Percentiles rank a stretch among this genome's conserved stretches.
phyloP scores from a whole-genome alignment of 2,888 invertebrate species.

The Phortica magna region DNA sequence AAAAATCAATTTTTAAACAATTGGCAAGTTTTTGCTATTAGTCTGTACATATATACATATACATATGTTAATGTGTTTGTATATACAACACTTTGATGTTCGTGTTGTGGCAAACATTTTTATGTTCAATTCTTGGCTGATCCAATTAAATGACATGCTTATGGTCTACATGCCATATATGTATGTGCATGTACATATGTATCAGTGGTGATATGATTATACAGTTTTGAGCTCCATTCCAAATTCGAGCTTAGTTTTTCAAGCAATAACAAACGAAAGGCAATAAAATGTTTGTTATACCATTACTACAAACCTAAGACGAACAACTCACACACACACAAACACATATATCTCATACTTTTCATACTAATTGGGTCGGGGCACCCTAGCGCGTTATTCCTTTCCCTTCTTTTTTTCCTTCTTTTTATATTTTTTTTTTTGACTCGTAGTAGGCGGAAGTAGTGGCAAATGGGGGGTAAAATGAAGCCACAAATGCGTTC shows the following conservation, averaged over 20 bases:
- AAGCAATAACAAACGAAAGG: background rate
- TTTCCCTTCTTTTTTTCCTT: background rate
- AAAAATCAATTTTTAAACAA: slow-evolving; percentile 24
- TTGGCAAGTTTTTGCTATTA: background rate
- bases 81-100: too few species aligned
- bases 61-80: background rate
- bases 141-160: slow-evolving; percentile 17
- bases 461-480: background rate
- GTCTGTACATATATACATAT: background rate
- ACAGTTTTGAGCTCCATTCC: background rate
- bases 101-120: background rate
- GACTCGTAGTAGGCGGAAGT: background rate
- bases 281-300: background rate
- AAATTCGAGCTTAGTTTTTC: background rate
- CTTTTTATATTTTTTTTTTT: too few species aligned
- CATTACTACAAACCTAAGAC: slow-evolving; percentile 41
- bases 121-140: background rate
- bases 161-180: background rate
- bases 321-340: background rate
- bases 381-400: background rate
- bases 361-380: slow-evolving; percentile 56
- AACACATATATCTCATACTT: background rate
- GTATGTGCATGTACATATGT: background rate
- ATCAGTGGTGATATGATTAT: background rate
- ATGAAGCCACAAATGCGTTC: slow-evolving; percentile 20